Conservation (phyloP, 2,888 invertebrate genomes). For the Trisateles emortualis region DNA sequence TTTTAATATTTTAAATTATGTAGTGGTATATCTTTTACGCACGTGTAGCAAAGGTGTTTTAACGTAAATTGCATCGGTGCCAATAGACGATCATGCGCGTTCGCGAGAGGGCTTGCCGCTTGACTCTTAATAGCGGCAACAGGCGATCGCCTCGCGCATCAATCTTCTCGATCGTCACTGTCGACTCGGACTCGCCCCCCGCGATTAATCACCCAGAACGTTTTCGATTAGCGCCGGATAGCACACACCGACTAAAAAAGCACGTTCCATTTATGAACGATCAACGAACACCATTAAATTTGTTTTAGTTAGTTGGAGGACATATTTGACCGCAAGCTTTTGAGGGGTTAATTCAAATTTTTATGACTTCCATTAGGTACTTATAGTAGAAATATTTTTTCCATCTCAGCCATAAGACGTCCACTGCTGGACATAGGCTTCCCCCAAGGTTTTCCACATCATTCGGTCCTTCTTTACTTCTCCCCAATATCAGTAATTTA, state of each 20-base stretch:
- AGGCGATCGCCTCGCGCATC: conserved; percentile 63
- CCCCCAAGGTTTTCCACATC: too few species aligned
- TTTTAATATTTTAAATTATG: too few species aligned
- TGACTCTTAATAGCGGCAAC: conserved; percentile 66
- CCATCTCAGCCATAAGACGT: too few species aligned
- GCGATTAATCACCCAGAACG: conserved; percentile 81
- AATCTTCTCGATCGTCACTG: conserved; percentile 80
- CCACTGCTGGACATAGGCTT: too few species aligned
- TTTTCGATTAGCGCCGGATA: conserved; percentile 82
- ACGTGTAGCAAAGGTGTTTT: conserved; percentile 41
- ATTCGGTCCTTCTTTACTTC: too few species aligned
- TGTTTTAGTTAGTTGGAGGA: conserved; percentile 52
- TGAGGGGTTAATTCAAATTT: conserved; percentile 27
- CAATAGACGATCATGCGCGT: conserved; percentile 53
- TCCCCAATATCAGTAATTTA: too few species aligned
- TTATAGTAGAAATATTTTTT: too few species aligned
- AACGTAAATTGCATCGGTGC: conserved; percentile 48
- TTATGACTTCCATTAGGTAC: too few species aligned
- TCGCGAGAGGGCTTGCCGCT: conserved; percentile 58
- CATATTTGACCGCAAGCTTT: conserved; percentile 32
- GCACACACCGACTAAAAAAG: conserved; percentile 56
- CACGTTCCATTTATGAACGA: conserved; percentile 72
- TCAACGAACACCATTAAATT: conserved; percentile 53
- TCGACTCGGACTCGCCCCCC: conserved; percentile 72
- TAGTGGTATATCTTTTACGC: conserved; percentile 28